Percentiles rank a stretch among this genome's conserved stretches.
These are phyloP conservation scores for Ophioninae sp. DNA, from an alignment of 2,888 invertebrate species.

Conservation along the genomic window DNA sequence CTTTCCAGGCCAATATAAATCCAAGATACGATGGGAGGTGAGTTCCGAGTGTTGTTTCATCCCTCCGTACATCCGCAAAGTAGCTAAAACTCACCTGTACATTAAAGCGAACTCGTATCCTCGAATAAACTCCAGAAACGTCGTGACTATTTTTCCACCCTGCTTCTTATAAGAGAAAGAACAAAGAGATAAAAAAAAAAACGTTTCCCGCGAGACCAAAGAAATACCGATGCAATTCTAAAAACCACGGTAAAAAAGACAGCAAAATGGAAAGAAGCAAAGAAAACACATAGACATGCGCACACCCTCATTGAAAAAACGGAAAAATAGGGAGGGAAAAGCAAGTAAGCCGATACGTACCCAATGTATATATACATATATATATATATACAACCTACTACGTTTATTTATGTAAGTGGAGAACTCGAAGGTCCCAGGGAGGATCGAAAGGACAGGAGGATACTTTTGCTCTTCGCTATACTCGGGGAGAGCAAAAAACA, in stretches of 20 bases:
- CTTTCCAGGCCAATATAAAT: no score
- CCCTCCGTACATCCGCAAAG: background rate
- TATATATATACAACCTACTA: background rate
- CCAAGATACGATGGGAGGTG: no score
- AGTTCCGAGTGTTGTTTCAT: no score
- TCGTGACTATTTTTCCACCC: conserved; percentile 3
- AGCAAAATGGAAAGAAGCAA: conserved; percentile 16
- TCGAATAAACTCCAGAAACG: background rate
- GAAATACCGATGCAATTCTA: conserved; percentile 19
- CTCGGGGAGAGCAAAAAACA: conserved; percentile 45
- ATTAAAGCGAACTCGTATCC: conserved; percentile 43
- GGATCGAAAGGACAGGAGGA: conserved; percentile 33
- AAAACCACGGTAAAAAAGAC: conserved; percentile 23
- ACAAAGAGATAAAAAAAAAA: conserved; percentile 2
- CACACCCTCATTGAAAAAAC: no score
- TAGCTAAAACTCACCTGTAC: conserved; percentile 15
- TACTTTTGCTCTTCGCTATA: conserved; percentile 40
- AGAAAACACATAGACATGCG: background rate
- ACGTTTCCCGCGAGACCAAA: conserved; percentile 56
- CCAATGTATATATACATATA: conserved; percentile 2
- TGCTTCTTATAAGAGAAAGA: conserved; percentile 20
- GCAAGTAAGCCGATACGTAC: conserved; percentile 46
- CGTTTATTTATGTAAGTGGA: conserved; percentile 14
- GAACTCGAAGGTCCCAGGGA: conserved; percentile 41
- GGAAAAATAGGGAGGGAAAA: conserved; percentile 43